phyloP scores from a whole-genome alignment of 2,888 invertebrate species.

The Ennomos fuscantarius region DNA sequence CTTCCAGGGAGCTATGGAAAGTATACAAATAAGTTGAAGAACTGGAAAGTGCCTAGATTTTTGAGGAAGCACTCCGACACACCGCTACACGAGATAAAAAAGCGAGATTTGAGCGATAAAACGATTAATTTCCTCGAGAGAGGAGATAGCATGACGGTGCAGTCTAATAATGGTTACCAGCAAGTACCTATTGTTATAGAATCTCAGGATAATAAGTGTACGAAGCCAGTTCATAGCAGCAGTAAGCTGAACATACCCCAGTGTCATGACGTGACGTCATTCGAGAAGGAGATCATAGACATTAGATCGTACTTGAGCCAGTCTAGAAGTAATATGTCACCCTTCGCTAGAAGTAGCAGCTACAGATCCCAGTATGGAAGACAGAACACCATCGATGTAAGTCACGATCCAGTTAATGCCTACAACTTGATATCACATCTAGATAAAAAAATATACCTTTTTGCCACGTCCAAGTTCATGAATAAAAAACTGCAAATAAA shows the following conservation, averaged over 20 bases:
- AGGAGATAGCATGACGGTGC: conserved; percentile 58
- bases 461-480: no score
- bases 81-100: conserved; percentile 76
- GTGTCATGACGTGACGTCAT: conserved; percentile 78
- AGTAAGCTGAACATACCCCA: conserved; percentile 80
- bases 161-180: conserved; percentile 83
- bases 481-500: no score
- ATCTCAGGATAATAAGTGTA: conserved; percentile 73
- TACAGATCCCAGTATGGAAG: conserved; percentile 89
- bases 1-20: conserved; percentile 85
- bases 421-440: neutral
- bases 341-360: conserved; percentile 89
- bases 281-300: conserved; percentile 88
- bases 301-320: conserved; percentile 90
- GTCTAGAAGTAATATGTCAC: conserved; percentile 89
- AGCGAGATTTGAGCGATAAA: conserved; percentile 71
- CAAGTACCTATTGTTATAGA: conserved; percentile 88
- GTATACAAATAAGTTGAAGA: conserved; percentile 85
- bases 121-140: conserved; percentile 67
- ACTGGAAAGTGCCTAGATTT: conserved; percentile 89
- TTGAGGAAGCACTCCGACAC: conserved; percentile 86
- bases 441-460: no score
- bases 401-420: conserved; percentile 17
- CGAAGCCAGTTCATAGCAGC: conserved; percentile 57
- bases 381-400: conserved; percentile 82